phyloP scores from a whole-genome alignment of 2,113 vertebrate species.

The Ctenodactylus gundi region DNA sequence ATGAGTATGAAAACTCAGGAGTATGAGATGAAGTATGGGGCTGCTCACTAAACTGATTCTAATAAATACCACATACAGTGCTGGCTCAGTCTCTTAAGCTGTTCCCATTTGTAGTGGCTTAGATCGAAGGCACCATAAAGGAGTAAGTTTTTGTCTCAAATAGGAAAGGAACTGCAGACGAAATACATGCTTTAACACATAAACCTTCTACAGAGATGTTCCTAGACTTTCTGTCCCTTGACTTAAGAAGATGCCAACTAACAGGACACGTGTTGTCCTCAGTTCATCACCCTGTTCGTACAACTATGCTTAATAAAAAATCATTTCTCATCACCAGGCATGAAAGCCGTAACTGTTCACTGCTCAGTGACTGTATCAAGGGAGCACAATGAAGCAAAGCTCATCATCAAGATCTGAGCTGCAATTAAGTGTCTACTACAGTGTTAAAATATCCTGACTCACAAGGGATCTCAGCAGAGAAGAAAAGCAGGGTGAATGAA shows the following conservation, averaged over 20 bases:
- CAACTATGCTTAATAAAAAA: neutral
- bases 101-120: neutral
- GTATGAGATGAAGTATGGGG: neutral
- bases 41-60: neutral
- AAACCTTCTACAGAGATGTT: neutral
- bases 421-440: neutral
- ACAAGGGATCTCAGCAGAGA: neutral
- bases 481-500: neutral
- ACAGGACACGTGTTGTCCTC: neutral
- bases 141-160: neutral
- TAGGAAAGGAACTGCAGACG: neutral
- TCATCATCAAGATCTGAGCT: neutral
- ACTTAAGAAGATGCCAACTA: neutral
- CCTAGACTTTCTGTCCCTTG: neutral
- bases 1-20: neutral
- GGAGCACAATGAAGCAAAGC: neutral
- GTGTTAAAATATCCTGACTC: neutral
- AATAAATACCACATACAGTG: neutral
- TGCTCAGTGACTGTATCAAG: neutral
- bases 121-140: neutral
- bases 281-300: neutral
- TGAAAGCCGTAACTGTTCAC: neutral
- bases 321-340: neutral
- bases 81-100: neutral
- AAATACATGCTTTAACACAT: neutral